These are phyloP conservation scores for Cherax quadricarinatus DNA, from an alignment of 1,140 invertebrate species.

Conservation along the genomic window DNA sequence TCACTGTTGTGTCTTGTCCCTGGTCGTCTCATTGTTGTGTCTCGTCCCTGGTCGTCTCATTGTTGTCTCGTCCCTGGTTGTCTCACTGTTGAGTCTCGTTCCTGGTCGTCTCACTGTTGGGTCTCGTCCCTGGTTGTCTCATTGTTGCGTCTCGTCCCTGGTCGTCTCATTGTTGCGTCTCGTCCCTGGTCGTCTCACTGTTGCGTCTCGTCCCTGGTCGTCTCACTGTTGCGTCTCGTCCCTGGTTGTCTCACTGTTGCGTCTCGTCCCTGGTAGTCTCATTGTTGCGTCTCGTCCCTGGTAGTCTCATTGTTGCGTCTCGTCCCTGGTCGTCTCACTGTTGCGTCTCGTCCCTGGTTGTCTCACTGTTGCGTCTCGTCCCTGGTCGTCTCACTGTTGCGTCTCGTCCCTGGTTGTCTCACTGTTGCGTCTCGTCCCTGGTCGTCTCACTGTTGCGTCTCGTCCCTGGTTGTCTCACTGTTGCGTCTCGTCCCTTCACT, in stretches of 20 bases:
- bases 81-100: no score
- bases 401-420: background rate
- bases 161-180: no score
- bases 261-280: background rate
- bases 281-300: background rate
- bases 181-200: no score
- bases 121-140: no score
- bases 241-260: background rate
- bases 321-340: background rate
- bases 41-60: background rate
- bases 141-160: no score
- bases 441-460: background rate
- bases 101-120: no score
- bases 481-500: slow-evolving; percentile 18
- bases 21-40: background rate
- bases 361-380: background rate
- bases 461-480: background rate
- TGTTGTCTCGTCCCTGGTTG: background rate
- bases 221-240: background rate
- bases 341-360: background rate
- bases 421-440: background rate
- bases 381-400: background rate
- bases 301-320: no score
- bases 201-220: background rate
- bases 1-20: background rate